These are phyloP conservation scores for Crocuta crocuta DNA, from an alignment of 2,113 vertebrate species.

Conservation along the genomic window DNA sequence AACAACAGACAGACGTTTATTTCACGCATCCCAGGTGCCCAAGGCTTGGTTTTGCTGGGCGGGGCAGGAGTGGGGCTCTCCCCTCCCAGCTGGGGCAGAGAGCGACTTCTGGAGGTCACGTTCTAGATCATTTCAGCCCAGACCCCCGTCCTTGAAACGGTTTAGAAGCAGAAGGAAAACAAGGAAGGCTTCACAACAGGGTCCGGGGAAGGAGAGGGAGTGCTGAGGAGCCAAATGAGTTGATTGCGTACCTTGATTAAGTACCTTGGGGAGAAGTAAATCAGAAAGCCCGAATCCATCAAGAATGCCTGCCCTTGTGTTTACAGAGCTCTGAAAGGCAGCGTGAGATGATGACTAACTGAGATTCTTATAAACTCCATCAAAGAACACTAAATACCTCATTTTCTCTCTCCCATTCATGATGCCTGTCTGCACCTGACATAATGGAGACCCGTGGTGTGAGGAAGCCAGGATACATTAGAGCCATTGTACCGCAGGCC, in stretches of 20 bases:
- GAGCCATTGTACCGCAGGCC: rapidly evolving
- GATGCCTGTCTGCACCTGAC: rapidly evolving
- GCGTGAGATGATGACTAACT: not conserved
- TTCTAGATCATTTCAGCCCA: not conserved
- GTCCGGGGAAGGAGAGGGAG: not conserved
- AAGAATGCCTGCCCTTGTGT: not conserved
- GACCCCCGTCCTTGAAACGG: not conserved
- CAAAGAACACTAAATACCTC: not conserved
- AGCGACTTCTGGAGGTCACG: too few species aligned
- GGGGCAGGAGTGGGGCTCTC: rapidly evolving
- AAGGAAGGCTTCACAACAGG: not conserved
- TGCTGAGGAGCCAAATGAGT: not conserved
- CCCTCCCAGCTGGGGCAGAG: not conserved
- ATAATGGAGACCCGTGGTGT: rapidly evolving
- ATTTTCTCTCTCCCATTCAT: not conserved
- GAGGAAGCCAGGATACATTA: rapidly evolving
- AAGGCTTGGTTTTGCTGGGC: not conserved
- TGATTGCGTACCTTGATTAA: not conserved
- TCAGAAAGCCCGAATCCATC: not conserved
- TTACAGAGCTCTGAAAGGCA: not conserved
- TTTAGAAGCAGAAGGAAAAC: not conserved
- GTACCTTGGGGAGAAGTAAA: not conserved
- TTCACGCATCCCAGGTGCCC: rapidly evolving
- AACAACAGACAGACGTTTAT: constrained; percentile 48
- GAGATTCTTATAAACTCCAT: not conserved